Evolutionary conservation across 2,113 vertebrate genomes (phyloP), one percentile per base, ranked within the genome.

Genomic region (Albula glossodonta): DNA sequence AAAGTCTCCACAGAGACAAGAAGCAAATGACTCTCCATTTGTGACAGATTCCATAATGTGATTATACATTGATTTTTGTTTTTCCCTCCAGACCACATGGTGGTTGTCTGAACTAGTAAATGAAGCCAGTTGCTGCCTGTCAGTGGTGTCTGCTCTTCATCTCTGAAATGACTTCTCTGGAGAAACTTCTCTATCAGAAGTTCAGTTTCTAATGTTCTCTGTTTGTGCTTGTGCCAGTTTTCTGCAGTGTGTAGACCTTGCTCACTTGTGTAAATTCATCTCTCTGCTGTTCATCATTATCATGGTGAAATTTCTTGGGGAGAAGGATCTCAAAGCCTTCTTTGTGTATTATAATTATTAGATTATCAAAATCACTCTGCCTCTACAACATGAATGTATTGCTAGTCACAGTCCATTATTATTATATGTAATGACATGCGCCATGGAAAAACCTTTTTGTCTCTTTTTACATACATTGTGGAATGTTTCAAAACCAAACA

Each of bases 1-100:
- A 90, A 87, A 85, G 90, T 84, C 88, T 74, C 81, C 88, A 87
- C 87, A 53, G 81, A 88, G 88, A 85, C 57, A 86, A 85, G 19
- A 84, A 83, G 51, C 74, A 87, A 89, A 84, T 82, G 90, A 51
- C 86, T 87, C 66, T 89, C 91, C 89, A 83, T 87, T 87, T 87
- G 88, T 90, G 88, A 88, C 86, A 48, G 83, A 92, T 92, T 92
- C 91, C 90, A 92, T 91, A 88, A 86, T 83, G 88, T 89, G 88
- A 89, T 87, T 86, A 87, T 83, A 84, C 88, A 86, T 87, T 79
- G 31, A 80, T 85, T 85, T 87, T 82, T n/a, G 60, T 85, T 85
- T 86, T 51, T 81, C 84, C 41, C 51, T 79, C 70, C 51, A 31
- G 70, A 5, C 60, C 8, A n/a, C 22, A 22, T 8, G 70, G 70